A percentile compares a stretch with the other conserved stretches of the same genome.
Conservation (phyloP, 2,888 invertebrate genomes). For the Lasioglossum marginatum region DNA sequence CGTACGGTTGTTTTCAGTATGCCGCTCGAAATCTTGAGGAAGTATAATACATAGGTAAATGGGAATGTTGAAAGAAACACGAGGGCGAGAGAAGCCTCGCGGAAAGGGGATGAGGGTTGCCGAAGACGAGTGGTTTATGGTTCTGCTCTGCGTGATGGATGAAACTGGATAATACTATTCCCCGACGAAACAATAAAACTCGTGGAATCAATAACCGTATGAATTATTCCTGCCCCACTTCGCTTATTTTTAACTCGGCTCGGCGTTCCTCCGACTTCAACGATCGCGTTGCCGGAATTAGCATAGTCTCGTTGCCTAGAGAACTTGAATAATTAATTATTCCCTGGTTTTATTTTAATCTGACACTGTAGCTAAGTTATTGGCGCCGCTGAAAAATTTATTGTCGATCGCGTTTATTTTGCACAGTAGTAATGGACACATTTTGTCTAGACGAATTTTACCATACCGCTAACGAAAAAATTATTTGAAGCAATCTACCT, state of each 20-base stretch:
- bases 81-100: background rate
- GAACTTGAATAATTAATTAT: background rate
- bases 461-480: background rate
- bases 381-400: background rate
- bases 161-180: conserved; percentile 5
- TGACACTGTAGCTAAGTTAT: background rate
- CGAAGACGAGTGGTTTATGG: background rate
- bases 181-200: conserved; percentile 2
- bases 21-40: background rate
- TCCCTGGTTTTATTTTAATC: background rate
- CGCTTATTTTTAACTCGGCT: background rate
- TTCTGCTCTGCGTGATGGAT: background rate
- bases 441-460: too few species aligned
- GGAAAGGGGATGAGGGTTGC: background rate
- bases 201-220: background rate
- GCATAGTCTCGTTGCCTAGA: background rate
- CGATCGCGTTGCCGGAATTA: background rate
- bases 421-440: too few species aligned
- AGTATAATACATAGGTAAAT: background rate
- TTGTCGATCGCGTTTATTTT: background rate
- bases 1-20: background rate
- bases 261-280: background rate
- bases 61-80: background rate
- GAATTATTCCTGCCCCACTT: background rate
- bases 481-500: background rate